These are phyloP conservation scores for Caenorhabditis imperialis DNA, from an alignment of 2,888 invertebrate genomes.

Conservation along the genomic window DNA sequence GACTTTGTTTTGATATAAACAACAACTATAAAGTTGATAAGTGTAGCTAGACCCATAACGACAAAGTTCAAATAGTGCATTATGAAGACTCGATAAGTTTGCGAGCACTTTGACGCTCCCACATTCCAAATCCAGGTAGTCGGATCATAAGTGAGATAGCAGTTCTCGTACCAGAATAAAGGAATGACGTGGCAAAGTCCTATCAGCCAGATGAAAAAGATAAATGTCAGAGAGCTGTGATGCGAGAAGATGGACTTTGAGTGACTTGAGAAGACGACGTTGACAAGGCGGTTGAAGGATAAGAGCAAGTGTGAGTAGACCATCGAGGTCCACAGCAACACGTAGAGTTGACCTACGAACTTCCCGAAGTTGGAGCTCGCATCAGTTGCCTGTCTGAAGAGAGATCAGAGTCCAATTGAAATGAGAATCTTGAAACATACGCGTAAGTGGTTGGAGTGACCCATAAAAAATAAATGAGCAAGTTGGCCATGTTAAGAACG, in stretches of 20 bases:
- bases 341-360: slow-evolving; percentile 53
- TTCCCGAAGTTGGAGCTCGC: slow-evolving; percentile 15
- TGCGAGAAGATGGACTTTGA: slow-evolving; percentile 8
- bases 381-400: slow-evolving; percentile 22
- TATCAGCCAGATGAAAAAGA: slow-evolving; percentile 35
- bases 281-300: slow-evolving; percentile 51
- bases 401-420: neutral
- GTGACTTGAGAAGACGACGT: slow-evolving; percentile 41
- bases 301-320: slow-evolving; percentile 59
- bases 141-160: slow-evolving; percentile 47
- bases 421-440: slow-evolving; percentile 20
- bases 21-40: neutral
- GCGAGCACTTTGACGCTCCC: slow-evolving; percentile 36
- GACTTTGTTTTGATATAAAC: neutral
- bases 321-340: slow-evolving; percentile 54
- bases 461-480: slow-evolving; percentile 51
- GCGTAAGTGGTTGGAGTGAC: slow-evolving; percentile 47
- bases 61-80: slow-evolving; percentile 7
- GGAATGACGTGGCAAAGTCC: slow-evolving; percentile 41
- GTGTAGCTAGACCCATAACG: neutral
- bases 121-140: slow-evolving; percentile 46
- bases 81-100: neutral
- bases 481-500: slow-evolving; percentile 31
- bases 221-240: neutral
- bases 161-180: slow-evolving; percentile 44